phyloP scores from a whole-genome alignment of 2,797 vertebrate species.

The Cynopterus sphinx region DNA sequence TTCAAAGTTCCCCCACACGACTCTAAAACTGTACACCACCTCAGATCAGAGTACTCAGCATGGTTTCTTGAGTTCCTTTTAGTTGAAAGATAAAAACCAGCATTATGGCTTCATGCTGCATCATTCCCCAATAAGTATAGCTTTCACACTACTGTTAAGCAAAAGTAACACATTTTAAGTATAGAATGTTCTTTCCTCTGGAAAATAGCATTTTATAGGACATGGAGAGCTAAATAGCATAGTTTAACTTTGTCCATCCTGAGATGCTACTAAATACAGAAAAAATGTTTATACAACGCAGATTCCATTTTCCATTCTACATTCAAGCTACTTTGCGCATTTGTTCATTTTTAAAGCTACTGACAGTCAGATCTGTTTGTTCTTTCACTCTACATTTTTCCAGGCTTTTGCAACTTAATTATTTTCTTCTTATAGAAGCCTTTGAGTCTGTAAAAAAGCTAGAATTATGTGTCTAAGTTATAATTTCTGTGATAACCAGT shows the following conservation, averaged over 20 bases:
- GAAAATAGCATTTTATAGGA: background rate
- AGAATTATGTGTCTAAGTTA: constrained; percentile 68
- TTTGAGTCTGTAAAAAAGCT: constrained; percentile 63
- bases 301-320: background rate
- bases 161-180: constrained; percentile 39
- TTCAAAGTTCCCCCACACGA: background rate
- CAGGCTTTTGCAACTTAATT: constrained; percentile 62
- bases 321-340: background rate
- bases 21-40: background rate
- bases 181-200: constrained; percentile 6
- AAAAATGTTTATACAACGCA: background rate
- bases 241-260: background rate
- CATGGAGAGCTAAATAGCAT: background rate
- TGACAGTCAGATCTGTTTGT: background rate
- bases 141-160: background rate
- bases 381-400: constrained; percentile 45
- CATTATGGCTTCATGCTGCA: background rate
- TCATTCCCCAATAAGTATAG: background rate
- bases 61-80: background rate
- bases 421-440: constrained; percentile 67
- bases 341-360: constrained; percentile 49
- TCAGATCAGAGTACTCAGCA: background rate
- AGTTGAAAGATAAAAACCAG: background rate
- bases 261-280: background rate
- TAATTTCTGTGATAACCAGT: constrained; percentile 75